Percentiles rank a stretch among this genome's conserved stretches.
Evolutionary conservation across 2,113 vertebrate species (phyloP).

Genomic region (Triplophysa rosa): DNA sequence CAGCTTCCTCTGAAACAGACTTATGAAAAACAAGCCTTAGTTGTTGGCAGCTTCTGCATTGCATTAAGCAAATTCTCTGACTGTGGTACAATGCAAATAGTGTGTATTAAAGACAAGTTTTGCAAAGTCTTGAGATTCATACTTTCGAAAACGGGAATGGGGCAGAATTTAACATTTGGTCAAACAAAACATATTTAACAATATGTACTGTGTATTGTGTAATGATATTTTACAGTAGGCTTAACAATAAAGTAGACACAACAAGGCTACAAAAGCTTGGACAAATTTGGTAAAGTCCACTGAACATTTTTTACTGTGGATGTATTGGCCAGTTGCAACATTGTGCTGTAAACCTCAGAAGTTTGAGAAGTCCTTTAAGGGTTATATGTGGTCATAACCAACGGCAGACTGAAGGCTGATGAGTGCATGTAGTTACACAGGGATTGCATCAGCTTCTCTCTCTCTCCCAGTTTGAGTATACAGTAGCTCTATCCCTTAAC

Average conservation of each 20-base stretch:
- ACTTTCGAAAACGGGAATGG: background rate
- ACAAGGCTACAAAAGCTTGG: too few species aligned
- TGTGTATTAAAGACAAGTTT: background rate
- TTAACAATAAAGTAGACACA: too few species aligned
- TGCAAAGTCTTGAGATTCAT: background rate
- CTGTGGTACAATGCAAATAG: background rate
- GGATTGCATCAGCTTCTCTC: constrained; percentile 49
- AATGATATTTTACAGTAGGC: too few species aligned
- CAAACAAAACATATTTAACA: too few species aligned
- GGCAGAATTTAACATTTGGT: background rate
- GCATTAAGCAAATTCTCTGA: background rate
- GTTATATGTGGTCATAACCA: background rate
- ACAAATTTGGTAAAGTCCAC: too few species aligned
- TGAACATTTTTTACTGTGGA: too few species aligned
- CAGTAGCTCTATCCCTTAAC: constrained; percentile 12
- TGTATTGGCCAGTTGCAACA: background rate
- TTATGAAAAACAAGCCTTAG: background rate
- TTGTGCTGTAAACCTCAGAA: background rate
- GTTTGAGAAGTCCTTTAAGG: background rate
- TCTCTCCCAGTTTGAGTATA: constrained; percentile 7
- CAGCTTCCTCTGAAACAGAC: constrained; percentile 31
- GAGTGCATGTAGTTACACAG: constrained; percentile 40
- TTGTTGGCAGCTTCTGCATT: constrained; percentile 21
- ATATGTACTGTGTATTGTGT: too few species aligned
- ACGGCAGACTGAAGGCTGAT: background rate